phyloP scores from a whole-genome alignment of 2,797 vertebrate genomes.

The Sardinella longiceps region DNA sequence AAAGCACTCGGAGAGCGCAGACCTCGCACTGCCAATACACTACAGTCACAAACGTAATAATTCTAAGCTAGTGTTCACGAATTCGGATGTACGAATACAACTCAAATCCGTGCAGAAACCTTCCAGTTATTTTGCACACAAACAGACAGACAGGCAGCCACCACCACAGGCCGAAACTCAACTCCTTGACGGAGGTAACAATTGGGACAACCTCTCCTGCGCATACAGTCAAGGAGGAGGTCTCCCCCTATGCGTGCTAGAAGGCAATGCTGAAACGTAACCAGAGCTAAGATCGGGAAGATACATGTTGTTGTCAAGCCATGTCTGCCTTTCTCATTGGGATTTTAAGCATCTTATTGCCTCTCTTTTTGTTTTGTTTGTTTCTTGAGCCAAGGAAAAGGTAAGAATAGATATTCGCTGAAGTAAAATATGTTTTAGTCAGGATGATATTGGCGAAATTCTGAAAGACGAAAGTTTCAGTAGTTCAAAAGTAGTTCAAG shows the following conservation, averaged over 20 bases:
- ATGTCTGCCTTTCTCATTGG: slow-evolving; percentile 27
- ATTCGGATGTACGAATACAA: too few species aligned
- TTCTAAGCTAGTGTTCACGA: too few species aligned
- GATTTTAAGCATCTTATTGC: slow-evolving; percentile 1
- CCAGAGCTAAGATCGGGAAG: neutral
- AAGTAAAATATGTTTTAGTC: too few species aligned
- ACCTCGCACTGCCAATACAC: too few species aligned
- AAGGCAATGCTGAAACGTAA: neutral
- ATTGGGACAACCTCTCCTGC: neutral
- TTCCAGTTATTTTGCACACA: too few species aligned
- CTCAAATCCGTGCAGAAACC: too few species aligned
- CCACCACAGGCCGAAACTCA: too few species aligned
- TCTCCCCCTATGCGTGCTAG: neutral
- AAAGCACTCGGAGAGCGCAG: too few species aligned
- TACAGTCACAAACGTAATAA: too few species aligned
- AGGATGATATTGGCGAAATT: neutral
- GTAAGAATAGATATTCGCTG: slow-evolving; percentile 13
- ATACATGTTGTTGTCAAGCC: neutral
- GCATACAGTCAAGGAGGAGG: neutral
- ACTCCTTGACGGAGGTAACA: too few species aligned
- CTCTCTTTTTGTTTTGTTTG: slow-evolving; percentile 29
- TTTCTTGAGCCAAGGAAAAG: slow-evolving; percentile 40
- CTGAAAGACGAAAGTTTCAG: neutral
- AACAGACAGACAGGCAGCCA: too few species aligned
- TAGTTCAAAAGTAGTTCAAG: neutral